Conservation (phyloP, 2,113 vertebrate species). For the Condylura cristata region DNA sequence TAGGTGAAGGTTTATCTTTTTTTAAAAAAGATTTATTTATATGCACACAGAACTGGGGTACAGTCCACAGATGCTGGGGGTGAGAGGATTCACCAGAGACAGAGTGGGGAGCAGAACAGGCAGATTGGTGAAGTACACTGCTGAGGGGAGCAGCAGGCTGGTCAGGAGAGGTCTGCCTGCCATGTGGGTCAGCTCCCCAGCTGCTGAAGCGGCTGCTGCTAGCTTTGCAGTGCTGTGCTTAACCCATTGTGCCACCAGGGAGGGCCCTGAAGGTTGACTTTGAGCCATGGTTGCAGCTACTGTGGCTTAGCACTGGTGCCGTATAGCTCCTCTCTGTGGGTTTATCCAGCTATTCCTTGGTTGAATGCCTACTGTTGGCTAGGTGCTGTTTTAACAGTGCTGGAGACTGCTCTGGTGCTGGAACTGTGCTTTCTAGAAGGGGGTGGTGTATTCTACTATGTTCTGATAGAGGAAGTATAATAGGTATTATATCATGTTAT, state of each 20-base stretch:
- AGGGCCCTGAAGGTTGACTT: not conserved
- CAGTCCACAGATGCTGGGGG: too few relatives aligned
- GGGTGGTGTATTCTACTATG: not conserved
- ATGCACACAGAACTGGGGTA: too few relatives aligned
- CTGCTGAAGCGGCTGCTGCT: too few relatives aligned
- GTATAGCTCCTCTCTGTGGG: not conserved
- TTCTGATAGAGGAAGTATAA: not conserved
- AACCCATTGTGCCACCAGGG: too few relatives aligned
- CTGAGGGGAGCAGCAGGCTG: too few relatives aligned
- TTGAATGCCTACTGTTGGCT: not conserved
- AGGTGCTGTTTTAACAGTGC: fast-evolving
- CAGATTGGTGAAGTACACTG: too few relatives aligned
- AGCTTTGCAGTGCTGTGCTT: too few relatives aligned
- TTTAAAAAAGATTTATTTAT: too few relatives aligned
- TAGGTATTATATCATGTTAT: not conserved
- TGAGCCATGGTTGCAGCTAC: not conserved
- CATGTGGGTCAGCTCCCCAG: too few relatives aligned
- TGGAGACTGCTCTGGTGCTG: fast-evolving
- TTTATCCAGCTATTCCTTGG: fast-evolving
- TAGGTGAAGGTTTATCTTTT: not conserved
- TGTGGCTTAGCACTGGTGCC: not conserved
- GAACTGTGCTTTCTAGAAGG: not conserved
- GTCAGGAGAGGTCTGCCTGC: too few relatives aligned
- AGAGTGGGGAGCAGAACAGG: too few relatives aligned
- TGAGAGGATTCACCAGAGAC: too few relatives aligned